Conservation (phyloP, 1,140 invertebrate genomes). For the Linepithema humile region DNA sequence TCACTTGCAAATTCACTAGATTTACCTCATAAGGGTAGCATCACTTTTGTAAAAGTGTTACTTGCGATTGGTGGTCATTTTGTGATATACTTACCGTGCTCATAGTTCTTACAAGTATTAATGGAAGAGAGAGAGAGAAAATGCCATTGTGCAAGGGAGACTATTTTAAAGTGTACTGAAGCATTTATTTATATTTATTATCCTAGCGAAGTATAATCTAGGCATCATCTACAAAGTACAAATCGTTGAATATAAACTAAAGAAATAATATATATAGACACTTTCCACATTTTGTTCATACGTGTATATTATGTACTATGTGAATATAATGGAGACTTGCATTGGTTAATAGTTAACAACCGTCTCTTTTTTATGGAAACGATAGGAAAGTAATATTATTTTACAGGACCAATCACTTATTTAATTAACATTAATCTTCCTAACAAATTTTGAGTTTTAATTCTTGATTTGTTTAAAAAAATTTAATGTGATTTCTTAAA, state of each 20-base stretch:
- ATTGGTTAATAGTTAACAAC: constrained; percentile 39
- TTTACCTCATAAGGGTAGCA: background rate
- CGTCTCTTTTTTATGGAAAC: background rate
- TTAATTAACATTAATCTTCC: background rate
- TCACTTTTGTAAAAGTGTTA: constrained; percentile 45
- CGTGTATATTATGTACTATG: constrained; percentile 41
- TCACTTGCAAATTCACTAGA: constrained; percentile 4
- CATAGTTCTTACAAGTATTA: constrained; percentile 38
- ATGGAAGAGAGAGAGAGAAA: background rate
- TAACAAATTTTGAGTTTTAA: background rate
- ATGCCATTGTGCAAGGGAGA: constrained; percentile 42
- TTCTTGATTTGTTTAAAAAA: background rate
- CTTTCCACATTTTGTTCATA: constrained; percentile 37
- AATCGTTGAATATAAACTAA: constrained; percentile 53
- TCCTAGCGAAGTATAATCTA: constrained; percentile 45
- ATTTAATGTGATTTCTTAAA: background rate
- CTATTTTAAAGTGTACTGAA: constrained; percentile 51
- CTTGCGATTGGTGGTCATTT: constrained; percentile 38
- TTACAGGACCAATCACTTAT: background rate
- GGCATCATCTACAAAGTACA: constrained; percentile 58
- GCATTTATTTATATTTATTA: constrained; percentile 56
- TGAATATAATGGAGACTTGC: constrained; percentile 31
- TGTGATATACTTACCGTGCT: constrained; percentile 61
- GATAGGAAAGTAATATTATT: background rate
- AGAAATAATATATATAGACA: constrained; percentile 50